These are phyloP conservation scores for Colletes collaris DNA, from an alignment of 2,888 invertebrate genomes.

Conservation along the genomic window DNA sequence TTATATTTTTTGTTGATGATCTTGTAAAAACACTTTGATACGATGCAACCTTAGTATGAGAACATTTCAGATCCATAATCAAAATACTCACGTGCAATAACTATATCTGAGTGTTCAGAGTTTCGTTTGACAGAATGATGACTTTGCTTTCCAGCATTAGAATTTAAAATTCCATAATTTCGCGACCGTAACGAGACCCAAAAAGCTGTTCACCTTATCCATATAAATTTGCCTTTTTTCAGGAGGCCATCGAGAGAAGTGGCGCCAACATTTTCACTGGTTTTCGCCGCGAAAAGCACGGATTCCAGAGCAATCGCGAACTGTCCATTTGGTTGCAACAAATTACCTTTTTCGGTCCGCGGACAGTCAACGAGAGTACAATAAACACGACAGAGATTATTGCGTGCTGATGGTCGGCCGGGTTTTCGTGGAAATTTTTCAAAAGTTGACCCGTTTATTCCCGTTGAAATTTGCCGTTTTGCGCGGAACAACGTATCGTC, in stretches of 20 bases:
- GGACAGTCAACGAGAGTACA: conserved; percentile 18
- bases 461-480: conserved; percentile 22
- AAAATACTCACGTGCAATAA: no score
- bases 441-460: conserved; percentile 21
- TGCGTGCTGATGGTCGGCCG: not conserved
- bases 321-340: conserved; percentile 3
- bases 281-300: not conserved
- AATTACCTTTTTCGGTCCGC: conserved; percentile 17
- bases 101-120: no score
- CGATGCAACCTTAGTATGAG: no score
- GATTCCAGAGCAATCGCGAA: not conserved
- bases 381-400: conserved; percentile 26
- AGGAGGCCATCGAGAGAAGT: not conserved
- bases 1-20: no score
- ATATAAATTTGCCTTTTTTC: not conserved
- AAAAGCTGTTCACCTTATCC: no score
- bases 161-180: no score
- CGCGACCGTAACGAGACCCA: no score
- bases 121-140: no score
- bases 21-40: no score
- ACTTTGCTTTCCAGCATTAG: no score
- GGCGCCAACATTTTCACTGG: not conserved
- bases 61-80: no score
- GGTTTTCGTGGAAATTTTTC: conserved; percentile 18
- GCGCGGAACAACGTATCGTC: not conserved